Evolutionary conservation across 2,113 vertebrate genomes (phyloP), one percentile per base, ranked within the genome.

Genomic region (Brachionichthys hirsutus): DNA sequence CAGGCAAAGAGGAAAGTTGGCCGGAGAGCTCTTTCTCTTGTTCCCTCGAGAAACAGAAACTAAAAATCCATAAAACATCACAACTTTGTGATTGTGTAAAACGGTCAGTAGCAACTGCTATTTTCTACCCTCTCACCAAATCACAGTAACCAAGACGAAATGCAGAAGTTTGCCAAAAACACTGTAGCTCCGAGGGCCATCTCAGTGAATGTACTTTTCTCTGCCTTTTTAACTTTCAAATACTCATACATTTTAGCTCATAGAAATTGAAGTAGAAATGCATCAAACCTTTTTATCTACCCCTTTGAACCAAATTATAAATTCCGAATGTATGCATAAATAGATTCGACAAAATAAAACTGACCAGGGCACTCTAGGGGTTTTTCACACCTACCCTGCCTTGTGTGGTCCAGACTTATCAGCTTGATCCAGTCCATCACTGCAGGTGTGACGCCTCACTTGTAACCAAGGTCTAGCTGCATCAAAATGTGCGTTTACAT

Each of bases 11-110:
- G 44, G 30, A 41, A 62, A 66, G 63, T 65, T 68, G 64, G 60
- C 67, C 42, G 59, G 46, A 40, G 24, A 74, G 40, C 34, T 44
- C 11, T 62, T 51, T 57, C 46, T 73, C 52, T 47, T 34, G 48
- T 50, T 68, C 70, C 70, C 55, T n/a, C 7, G 18, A 57, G 55
- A 54, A 58, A 54, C 30, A 52, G 47, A 54, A 57, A 64, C 30
- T 17, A 42, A 36, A 63, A 62, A 62, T 58, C 18, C 17, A 40
- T 51, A 18, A 58, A 61, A 47, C 12, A 36, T 55, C 41, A 43
- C 46, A 53, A 45, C 42, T 68, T 48, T 75, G 34, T 59, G 44
- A 66, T 47, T 58, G 15, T 54, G 47, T 24, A 44, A n/a, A 6
- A 45, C 1, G 12, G n/a, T 48, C 51, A 41, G 18, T 14, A 45